Evolutionary conservation across 2,888 invertebrate genomes (phyloP), one percentile per base, ranked within the genome.

Genomic region (Caenorhabditis angaria): DNA sequence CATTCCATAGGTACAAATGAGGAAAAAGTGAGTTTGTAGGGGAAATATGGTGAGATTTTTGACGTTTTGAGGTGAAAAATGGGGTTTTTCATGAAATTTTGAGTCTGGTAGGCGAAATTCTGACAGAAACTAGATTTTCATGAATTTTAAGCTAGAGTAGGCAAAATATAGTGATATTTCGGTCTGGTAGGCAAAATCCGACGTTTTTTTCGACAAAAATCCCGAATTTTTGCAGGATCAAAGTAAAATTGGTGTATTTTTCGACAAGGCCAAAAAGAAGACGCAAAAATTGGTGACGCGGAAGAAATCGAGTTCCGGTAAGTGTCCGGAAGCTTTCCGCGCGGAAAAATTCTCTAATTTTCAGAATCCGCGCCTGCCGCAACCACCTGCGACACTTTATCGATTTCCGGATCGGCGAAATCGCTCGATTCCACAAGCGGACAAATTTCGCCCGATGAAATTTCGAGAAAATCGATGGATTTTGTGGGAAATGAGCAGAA

Each of bases 251-350:
- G 77, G 79, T 18, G 77, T 72, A 10, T 55, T 82, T 48, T 48
- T 82, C 25, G 82, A 80, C 56, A 82, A 79, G 57, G 80, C 82
- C 22, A 82, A 81, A 54, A 70, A 54, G 59, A 78, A 76, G 47
- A 69, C 64, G 6, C 72, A 74, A 29, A 77, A 77, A 35, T 28
- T 81, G 54, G 78, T 78, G 20, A 65, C 75, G 18, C 61, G 70
- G 55, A 78, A 78, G 62, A 76, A 77, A 41, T 60, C 56, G n/a
- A 68, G 67, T 20, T 72, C 75, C 25, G 41, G 41, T 41, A 18
- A 67, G 71, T 71, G 14, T 54, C 35, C 22, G 1, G 32, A 48
- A 4, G 12, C 12, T 48, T 25, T 27, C 24, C 35, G 6, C 10
- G 5, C 10, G 6, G 5, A 32, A 32, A 5, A 51, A 51, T 51